phyloP scores from a whole-genome alignment of 1,140 invertebrate genomes.

The Drosophila melanica region DNA sequence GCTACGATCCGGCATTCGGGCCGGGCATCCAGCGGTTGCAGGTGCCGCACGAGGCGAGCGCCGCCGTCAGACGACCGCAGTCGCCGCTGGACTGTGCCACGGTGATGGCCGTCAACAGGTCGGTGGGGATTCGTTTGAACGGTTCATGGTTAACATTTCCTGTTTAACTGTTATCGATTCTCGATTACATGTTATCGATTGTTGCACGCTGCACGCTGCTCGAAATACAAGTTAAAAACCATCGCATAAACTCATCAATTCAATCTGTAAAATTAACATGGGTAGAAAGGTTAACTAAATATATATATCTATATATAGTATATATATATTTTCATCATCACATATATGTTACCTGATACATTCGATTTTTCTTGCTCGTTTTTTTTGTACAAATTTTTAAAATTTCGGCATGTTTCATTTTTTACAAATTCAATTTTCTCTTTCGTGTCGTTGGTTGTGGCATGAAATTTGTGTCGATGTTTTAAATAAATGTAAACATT shows the following conservation, averaged over 20 bases:
- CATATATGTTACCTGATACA: no score
- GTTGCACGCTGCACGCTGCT: neutral
- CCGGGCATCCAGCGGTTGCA: constrained; percentile 59
- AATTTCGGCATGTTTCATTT: constrained; percentile 7
- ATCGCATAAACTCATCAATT: neutral
- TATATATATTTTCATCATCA: no score
- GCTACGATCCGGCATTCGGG: constrained; percentile 72
- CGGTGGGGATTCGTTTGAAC: constrained; percentile 39
- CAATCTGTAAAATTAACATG: no score
- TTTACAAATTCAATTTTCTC: no score
- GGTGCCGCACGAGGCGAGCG: constrained; percentile 29
- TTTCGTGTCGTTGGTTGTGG: constrained; percentile 5
- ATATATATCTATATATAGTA: no score
- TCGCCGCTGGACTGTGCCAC: constrained; percentile 67
- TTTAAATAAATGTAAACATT: neutral
- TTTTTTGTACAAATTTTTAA: neutral
- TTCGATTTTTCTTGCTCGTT: no score
- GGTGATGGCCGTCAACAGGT: constrained; percentile 69
- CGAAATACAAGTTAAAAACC: no score
- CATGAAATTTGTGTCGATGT: neutral
- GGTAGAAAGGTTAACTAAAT: no score
- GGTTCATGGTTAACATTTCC: neutral
- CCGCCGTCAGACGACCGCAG: constrained; percentile 6
- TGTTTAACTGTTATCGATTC: neutral
- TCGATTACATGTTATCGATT: neutral